These are phyloP conservation scores for Larimichthys crocea DNA, from an alignment of 2,113 vertebrate species.

Conservation along the genomic window DNA sequence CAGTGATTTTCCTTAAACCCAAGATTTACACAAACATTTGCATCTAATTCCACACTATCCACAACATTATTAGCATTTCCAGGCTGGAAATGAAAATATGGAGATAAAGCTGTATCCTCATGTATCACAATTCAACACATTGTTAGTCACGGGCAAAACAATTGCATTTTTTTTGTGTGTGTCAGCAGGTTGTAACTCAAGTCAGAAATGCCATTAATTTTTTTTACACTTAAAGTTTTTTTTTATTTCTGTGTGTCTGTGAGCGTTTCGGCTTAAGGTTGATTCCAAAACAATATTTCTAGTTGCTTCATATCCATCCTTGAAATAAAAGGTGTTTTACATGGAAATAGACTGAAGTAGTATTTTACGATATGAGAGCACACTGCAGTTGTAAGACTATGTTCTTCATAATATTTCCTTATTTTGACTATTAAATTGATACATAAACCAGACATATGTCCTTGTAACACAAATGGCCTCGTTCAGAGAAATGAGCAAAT, in stretches of 20 bases:
- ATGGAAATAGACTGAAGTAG: neutral
- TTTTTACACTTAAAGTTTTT: too few relatives aligned
- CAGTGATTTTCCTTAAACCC: conserved; percentile 43
- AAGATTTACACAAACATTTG: conserved; percentile 50
- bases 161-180: neutral
- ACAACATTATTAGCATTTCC: conserved; percentile 20
- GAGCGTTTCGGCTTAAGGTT: neutral
- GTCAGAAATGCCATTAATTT: neutral
- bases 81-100: conserved; percentile 34
- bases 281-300: neutral
- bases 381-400: neutral
- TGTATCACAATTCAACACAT: conserved; percentile 2
- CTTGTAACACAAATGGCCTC: neutral
- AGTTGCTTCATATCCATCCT: neutral
- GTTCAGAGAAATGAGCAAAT: neutral
- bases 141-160: neutral
- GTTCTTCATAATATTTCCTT: neutral
- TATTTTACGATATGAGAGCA: neutral
- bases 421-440: neutral
- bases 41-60: conserved; percentile 31
- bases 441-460: neutral
- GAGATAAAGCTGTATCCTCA: neutral
- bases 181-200: neutral
- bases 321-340: neutral
- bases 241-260: too few relatives aligned